Evolutionary conservation across 1,140 invertebrate genomes (phyloP).

Genomic region (Drosophila kikkawai): DNA sequence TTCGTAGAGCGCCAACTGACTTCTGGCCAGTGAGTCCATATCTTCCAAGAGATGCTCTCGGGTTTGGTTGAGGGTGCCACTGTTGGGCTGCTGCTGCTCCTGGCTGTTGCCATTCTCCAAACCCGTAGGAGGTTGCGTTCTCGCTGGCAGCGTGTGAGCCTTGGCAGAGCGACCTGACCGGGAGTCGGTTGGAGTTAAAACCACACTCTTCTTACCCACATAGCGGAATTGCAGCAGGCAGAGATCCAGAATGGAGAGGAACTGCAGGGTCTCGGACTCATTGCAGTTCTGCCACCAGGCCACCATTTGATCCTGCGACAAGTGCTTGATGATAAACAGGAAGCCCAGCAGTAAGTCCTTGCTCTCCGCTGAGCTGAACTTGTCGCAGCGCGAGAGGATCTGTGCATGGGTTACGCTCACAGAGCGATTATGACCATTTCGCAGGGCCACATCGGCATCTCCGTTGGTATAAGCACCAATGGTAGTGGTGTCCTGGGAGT

Average conservation of each 20-base stretch:
- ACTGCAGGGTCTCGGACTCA: constrained; percentile 77
- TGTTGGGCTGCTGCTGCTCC: constrained; percentile 86
- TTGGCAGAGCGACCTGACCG: constrained; percentile 36
- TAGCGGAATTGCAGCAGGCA: constrained; percentile 96
- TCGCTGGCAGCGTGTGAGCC: constrained; percentile 63
- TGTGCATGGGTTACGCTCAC: constrained; percentile 87
- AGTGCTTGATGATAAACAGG: constrained; percentile 95
- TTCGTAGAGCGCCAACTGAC: constrained; percentile 88
- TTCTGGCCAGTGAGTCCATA: constrained; percentile 75
- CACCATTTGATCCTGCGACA: constrained; percentile 94
- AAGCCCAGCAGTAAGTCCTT: constrained; percentile 96
- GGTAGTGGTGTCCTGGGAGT: constrained; percentile 89
- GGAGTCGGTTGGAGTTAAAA: constrained; percentile 85
- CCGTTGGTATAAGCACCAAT: constrained; percentile 84
- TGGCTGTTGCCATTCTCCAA: constrained; percentile 89
- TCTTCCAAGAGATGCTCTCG: constrained; percentile 86
- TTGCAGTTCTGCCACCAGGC: constrained; percentile 95
- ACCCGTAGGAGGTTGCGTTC: constrained; percentile 38
- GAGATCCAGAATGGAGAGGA: constrained; percentile 76
- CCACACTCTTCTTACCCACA: constrained; percentile 91
- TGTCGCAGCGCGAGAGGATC: constrained; percentile 88
- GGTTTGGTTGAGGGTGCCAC: constrained; percentile 86
- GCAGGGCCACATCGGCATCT: constrained; percentile 70
- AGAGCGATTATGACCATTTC: constrained; percentile 85
- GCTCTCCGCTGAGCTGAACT: constrained; percentile 87